Conservation (phyloP, 2,113 vertebrate species). For the Zosterops pallidus region DNA sequence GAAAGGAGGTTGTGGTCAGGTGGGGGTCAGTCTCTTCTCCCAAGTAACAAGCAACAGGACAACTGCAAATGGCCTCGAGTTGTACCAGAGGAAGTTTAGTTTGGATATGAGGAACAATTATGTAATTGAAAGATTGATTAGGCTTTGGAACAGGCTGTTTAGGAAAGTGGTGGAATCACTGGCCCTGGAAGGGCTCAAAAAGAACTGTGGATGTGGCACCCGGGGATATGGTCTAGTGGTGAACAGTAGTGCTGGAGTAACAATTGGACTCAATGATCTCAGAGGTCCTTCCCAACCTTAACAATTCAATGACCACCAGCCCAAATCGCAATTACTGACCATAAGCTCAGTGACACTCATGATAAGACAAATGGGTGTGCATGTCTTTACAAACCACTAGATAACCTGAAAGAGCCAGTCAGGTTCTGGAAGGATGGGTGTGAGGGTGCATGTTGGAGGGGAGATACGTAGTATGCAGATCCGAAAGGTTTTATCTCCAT, state of each 20-base stretch:
- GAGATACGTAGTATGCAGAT: fast-evolving
- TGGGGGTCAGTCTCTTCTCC: background rate
- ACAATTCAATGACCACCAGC: background rate
- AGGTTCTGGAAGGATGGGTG: background rate
- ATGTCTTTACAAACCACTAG: fast-evolving
- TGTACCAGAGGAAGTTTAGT: background rate
- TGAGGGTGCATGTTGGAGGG: background rate
- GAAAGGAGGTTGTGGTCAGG: background rate
- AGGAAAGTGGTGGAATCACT: background rate
- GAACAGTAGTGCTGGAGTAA: background rate
- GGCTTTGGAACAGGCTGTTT: background rate
- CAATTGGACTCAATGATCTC: fast-evolving
- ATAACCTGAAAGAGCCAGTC: background rate
- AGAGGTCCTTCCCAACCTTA: background rate
- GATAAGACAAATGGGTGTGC: background rate
- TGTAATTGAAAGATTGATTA: background rate
- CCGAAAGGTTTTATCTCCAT: background rate
- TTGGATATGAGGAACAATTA: background rate
- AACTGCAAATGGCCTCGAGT: background rate
- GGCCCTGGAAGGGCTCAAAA: background rate
- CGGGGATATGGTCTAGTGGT: background rate
- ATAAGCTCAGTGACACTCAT: fast-evolving
- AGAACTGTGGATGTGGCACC: background rate
- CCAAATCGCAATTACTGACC: background rate
- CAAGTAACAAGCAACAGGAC: background rate